Evolutionary conservation across 2,797 vertebrate species (phyloP).

Genomic region (Clarias pachynema): DNA sequence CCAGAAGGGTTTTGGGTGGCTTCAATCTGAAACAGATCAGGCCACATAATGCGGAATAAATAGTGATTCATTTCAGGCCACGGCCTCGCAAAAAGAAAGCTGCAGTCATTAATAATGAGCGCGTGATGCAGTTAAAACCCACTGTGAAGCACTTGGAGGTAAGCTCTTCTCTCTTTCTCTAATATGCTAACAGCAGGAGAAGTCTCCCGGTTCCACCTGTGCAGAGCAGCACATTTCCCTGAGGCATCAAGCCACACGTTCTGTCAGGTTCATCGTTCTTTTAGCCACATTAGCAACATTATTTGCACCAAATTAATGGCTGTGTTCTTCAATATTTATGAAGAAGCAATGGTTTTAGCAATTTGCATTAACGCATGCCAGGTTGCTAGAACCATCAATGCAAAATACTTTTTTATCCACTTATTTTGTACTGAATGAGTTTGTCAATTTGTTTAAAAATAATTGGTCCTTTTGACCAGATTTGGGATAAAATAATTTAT

Average conservation of each 20-base stretch:
- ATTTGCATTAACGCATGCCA: slow-evolving; percentile 21
- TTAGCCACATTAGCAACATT: slow-evolving; percentile 40
- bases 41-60: slow-evolving; percentile 28
- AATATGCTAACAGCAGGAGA: slow-evolving; percentile 49
- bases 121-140: slow-evolving; percentile 41
- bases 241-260: slow-evolving; percentile 17
- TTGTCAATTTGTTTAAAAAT: neutral
- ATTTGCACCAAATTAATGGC: slow-evolving; percentile 42
- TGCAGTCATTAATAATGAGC: slow-evolving; percentile 52
- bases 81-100: slow-evolving; percentile 37
- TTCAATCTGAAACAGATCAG: slow-evolving; percentile 30
- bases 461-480: neutral
- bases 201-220: slow-evolving; percentile 28
- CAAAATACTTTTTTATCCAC: neutral
- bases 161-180: slow-evolving; percentile 45
- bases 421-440: neutral
- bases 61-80: slow-evolving; percentile 39
- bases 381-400: neutral
- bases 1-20: slow-evolving; percentile 7
- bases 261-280: slow-evolving; percentile 38
- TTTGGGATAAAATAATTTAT: neutral
- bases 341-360: slow-evolving; percentile 19
- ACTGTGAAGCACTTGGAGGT: slow-evolving; percentile 48
- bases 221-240: slow-evolving; percentile 29
- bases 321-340: slow-evolving; percentile 35